Percentiles rank a stretch among this genome's conserved stretches.
These are phyloP conservation scores for Thunnus albacares DNA, from an alignment of 2,797 vertebrate genomes.

Conservation along the genomic window DNA sequence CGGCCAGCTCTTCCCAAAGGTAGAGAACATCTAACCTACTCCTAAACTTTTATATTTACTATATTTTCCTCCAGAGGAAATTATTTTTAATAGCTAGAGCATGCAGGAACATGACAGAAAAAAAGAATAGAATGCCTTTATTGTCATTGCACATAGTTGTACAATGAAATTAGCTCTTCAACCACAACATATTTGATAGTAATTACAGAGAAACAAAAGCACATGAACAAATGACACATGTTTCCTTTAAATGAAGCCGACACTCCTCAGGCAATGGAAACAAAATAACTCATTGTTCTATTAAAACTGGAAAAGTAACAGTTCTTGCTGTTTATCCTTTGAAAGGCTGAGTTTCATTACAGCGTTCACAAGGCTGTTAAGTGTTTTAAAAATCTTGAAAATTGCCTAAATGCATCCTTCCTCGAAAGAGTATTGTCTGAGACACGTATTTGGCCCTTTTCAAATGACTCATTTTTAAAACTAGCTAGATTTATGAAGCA, in stretches of 20 bases:
- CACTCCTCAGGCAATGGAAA: background rate
- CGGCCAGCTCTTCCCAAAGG: slow-evolving; percentile 83
- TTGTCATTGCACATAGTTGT: too few species aligned
- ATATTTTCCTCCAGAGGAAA: background rate
- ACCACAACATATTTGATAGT: slow-evolving; percentile 1
- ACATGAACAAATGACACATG: slow-evolving; percentile 3
- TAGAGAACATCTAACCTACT: slow-evolving; percentile 42
- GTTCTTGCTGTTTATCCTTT: background rate
- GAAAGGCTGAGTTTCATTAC: background rate
- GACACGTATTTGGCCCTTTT: too few species aligned
- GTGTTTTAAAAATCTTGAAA: too few species aligned
- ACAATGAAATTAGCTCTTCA: too few species aligned
- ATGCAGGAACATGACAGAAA: background rate
- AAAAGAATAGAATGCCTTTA: too few species aligned
- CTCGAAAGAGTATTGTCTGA: too few species aligned
- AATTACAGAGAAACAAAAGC: slow-evolving; percentile 32
- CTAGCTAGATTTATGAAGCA: too few species aligned
- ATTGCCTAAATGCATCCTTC: too few species aligned
- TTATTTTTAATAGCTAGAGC: background rate
- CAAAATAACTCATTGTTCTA: background rate
- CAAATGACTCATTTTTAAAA: too few species aligned
- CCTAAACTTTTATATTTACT: background rate
- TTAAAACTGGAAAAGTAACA: background rate
- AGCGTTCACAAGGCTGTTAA: background rate
- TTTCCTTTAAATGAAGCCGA: background rate